Evolutionary conservation across 2,797 vertebrate genomes (phyloP).

Genomic region (Smutsia temminckii): DNA sequence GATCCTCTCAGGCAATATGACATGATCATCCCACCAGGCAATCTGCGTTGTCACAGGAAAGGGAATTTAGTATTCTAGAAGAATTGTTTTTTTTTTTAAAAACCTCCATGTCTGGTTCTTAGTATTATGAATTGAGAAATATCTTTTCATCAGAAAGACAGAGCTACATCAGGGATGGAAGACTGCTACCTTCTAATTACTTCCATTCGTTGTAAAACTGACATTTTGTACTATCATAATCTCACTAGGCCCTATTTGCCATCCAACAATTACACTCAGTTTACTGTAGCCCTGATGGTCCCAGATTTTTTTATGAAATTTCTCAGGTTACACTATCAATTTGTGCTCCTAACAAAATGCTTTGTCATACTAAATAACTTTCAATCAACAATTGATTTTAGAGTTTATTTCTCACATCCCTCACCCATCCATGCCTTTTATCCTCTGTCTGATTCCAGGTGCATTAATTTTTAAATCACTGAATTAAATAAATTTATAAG

Average conservation of each 20-base stretch:
- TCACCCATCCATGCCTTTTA: neutral
- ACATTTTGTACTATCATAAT: slow-evolving; percentile 67
- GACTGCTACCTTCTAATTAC: slow-evolving; percentile 60
- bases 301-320: slow-evolving; percentile 76
- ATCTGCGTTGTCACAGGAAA: neutral
- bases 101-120: neutral
- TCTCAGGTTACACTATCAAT: slow-evolving; percentile 74
- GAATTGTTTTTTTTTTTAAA: slow-evolving; percentile 5
- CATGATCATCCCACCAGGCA: neutral
- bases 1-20: neutral
- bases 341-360: slow-evolving; percentile 73
- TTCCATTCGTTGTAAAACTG: slow-evolving; percentile 63
- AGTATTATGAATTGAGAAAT: slow-evolving; percentile 56
- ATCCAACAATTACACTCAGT: slow-evolving; percentile 75
- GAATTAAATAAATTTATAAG: slow-evolving; percentile 43
- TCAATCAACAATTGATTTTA: slow-evolving; percentile 61
- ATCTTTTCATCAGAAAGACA: slow-evolving; percentile 49
- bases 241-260: slow-evolving; percentile 59
- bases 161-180: slow-evolving; percentile 53
- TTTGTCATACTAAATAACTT: slow-evolving; percentile 71
- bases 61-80: slow-evolving; percentile 37
- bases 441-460: slow-evolving; percentile 22
- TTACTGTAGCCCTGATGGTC: slow-evolving; percentile 61
- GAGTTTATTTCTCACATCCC: neutral
- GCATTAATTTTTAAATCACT: neutral